Evolutionary conservation across 2,888 invertebrate species (phyloP).

Genomic region (Erebia ligea): DNA sequence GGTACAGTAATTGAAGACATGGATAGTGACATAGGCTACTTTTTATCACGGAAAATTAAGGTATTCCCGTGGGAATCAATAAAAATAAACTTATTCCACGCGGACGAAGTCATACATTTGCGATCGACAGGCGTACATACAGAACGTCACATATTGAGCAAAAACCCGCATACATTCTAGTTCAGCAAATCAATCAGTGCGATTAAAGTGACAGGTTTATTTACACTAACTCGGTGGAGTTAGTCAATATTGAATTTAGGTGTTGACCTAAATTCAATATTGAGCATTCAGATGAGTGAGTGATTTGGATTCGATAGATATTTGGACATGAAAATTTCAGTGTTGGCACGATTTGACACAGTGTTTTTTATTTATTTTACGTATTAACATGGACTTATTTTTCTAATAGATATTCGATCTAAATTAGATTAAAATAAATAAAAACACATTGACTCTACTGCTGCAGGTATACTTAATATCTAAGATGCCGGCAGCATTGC

Average conservation of each 20-base stretch:
- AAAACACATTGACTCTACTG: too few species aligned
- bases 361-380: neutral
- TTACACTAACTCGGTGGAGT: neutral
- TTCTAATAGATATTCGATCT: too few species aligned
- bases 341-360: neutral
- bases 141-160: neutral
- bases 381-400: too few species aligned
- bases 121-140: neutral
- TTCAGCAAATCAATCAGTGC: neutral
- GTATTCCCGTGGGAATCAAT: too few species aligned
- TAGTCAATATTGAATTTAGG: constrained; percentile 12
- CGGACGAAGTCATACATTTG: neutral
- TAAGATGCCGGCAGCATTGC: too few species aligned
- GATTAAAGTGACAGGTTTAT: constrained; percentile 1
- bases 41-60: too few species aligned
- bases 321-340: neutral
- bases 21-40: too few species aligned
- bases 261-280: constrained; percentile 6
- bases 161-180: neutral
- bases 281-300: constrained; percentile 2
- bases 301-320: constrained; percentile 5
- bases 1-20: too few species aligned
- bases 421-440: too few species aligned
- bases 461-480: too few species aligned
- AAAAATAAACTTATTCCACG: too few species aligned